Base-by-base conservation (phyloP, 2,797 vertebrate species). In the Enteromius fasciolatus region DNA sequence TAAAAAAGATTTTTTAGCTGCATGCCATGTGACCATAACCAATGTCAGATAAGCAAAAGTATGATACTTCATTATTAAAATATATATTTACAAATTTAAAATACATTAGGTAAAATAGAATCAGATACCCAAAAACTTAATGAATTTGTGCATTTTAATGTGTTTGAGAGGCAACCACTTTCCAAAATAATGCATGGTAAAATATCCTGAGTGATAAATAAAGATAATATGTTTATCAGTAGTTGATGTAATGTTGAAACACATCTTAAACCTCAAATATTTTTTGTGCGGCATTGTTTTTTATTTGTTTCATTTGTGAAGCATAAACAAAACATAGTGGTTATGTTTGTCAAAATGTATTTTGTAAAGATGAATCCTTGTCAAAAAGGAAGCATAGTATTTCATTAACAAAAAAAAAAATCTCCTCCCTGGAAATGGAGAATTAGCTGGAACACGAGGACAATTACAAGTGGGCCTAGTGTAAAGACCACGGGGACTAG, bases 391-490 rank as follows among this genome's bases (percentile, higher is more conserved):
- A 75, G 50, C 25, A 18, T 31, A 46, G 11, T 87, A 57, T 81
- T 54, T 88, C 80, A 78, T 81, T 86, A 86, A 87, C 84, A 76
- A 91, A 74, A 91, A 87, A 39, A 39, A 41, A 89, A 2, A 84
- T 86, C 79, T 86, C 50, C 64, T 92, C 86, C 83, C 81, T 90
- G 92, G 89, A 93, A 93, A 93, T 90, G 86, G 90, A 91, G 94
- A 92, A 93, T 93, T 92, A 93, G 87, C 90, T 92, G 91, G 93
- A 94, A 93, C 90, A 92, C 87, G 90, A 94, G 90, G 89, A 92
- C 90, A 91, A 91, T 92, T 93, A 91, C 89, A 92, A 90, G 88
- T 91, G 89, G 89, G 88, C 90, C 90, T 46, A 57, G 87, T 75
- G 86, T 85, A 88, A 91, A 91, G 90, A 89, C 84, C 70, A 83